Evolutionary conservation across 2,888 invertebrate genomes (phyloP), one percentile per base, ranked within the genome.

Genomic region (Osmoderma eremita): DNA sequence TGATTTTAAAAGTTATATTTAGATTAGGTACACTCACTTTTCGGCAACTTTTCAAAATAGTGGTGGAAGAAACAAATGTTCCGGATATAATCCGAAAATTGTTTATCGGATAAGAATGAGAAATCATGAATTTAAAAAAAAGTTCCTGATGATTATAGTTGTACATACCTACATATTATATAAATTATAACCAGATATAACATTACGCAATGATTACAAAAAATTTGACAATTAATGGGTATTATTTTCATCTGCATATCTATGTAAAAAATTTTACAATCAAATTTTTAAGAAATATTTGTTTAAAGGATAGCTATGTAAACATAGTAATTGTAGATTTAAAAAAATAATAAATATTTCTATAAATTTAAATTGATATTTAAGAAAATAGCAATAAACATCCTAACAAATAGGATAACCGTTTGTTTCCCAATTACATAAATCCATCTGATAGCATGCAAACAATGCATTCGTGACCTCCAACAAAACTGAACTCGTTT

Each of bases 401-500:
- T 18, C 5, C 8, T 3, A 15, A 3, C 45, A 45, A 45, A 45
- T 45, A 3, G 15, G 5, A 45, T 15, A 10, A 45, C 45, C 13
- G 5, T 45, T 45, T 15, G 8, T 8, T 6, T 42, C 42, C 13
- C 22, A 42, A 8, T 42, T 42, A 42, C 56, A 24, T 30, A 42
- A 58, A 24, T 4, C 24, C 30, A 30, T 30, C 30, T 1, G 8
- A 30, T 8, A 10, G 3, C 6, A 4, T 30, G 30, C 8, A 30
- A 30, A 30, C 5, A 30, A 30, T 30, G 30, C 30, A 10, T 10
- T 5, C 6, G 10, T 6, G 30, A 30, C 30, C 30, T 42, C 17
- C 15, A 42, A 42, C 42, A 15, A 17, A 49, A 12, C n/a, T n/a
- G 22, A 58, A 24, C 24, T 42, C 45, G 41, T 49, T 66, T 66